Evolutionary conservation across 2,113 vertebrate genomes (phyloP).

Genomic region (Myodes glareolus): DNA sequence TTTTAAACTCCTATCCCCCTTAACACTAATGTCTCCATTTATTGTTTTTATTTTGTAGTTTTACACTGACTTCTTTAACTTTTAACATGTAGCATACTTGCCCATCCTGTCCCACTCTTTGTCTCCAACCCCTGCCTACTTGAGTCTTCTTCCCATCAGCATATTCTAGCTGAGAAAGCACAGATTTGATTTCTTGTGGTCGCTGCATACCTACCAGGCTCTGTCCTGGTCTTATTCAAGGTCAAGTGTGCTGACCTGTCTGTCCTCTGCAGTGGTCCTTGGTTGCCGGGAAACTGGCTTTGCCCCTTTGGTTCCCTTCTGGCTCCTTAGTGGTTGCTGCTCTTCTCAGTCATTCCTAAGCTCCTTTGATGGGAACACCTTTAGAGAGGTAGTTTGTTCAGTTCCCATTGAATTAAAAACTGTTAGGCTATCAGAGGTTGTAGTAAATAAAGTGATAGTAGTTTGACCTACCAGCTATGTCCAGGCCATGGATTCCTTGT

Average conservation of each 20-base stretch:
- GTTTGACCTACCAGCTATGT: neutral
- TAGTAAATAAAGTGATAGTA: constrained; percentile 28
- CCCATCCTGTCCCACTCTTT: neutral
- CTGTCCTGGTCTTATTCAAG: neutral
- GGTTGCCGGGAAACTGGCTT: constrained; percentile 39
- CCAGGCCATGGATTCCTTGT: neutral
- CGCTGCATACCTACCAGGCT: neutral
- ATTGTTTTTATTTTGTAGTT: neutral
- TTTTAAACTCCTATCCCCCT: neutral
- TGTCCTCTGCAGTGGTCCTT: constrained; percentile 24
- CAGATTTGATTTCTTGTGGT: neutral
- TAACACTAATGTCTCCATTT: neutral
- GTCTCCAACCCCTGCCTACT: neutral
- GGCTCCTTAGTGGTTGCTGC: neutral
- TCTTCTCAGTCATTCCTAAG: neutral
- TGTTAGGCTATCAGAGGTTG: neutral
- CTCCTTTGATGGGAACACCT: neutral
- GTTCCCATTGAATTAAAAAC: constrained; percentile 30
- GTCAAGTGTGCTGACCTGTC: neutral
- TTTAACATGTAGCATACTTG: neutral
- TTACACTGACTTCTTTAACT: neutral
- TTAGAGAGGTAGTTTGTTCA: neutral
- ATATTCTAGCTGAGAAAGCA: neutral
- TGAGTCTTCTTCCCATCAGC: neutral
- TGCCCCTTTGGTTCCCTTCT: neutral